Conservation (phyloP, 1,140 invertebrate species). For the Olivierus martensii region DNA sequence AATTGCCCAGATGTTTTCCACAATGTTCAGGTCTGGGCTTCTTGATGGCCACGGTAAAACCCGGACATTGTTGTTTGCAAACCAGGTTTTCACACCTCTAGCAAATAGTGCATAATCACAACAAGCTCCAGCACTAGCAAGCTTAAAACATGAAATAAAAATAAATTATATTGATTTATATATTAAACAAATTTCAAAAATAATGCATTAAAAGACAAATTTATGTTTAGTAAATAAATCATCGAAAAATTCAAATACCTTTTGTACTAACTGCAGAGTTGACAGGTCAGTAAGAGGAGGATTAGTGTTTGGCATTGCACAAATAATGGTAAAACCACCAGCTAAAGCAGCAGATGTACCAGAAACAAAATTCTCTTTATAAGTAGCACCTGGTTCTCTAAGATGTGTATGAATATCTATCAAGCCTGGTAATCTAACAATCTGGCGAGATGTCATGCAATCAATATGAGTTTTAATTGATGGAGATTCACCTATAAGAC, state of each 20-base stretch:
- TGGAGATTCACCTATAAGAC: conserved; percentile 55
- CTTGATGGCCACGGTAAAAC: too few species aligned
- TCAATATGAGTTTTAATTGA: conserved; percentile 87
- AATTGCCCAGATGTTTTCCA: too few species aligned
- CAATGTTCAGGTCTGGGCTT: too few species aligned
- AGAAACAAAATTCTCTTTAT: conserved; percentile 92
- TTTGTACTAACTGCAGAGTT: conserved; percentile 60
- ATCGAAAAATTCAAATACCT: conserved; percentile 36
- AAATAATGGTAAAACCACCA: conserved; percentile 91
- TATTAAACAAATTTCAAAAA: too few species aligned
- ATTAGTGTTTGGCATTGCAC: conserved; percentile 97
- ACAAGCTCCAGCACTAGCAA: conserved; percentile 61
- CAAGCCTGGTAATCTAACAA: conserved; percentile 84
- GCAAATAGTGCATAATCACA: conserved; percentile 94
- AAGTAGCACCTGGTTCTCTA: conserved; percentile 83
- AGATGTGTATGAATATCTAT: conserved; percentile 98
- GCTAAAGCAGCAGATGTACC: conserved; percentile 93
- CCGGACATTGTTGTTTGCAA: too few species aligned
- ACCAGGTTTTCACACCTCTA: too few species aligned
- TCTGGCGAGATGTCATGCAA: conserved; percentile 76
- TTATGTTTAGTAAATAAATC: too few species aligned
- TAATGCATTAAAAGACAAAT: too few species aligned
- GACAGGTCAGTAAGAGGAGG: conserved; percentile 74
- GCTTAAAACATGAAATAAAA: too few species aligned
- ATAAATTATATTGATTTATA: too few species aligned